These are phyloP conservation scores for Anarsia innoxiella DNA, from an alignment of 2,888 invertebrate genomes.

Conservation along the genomic window DNA sequence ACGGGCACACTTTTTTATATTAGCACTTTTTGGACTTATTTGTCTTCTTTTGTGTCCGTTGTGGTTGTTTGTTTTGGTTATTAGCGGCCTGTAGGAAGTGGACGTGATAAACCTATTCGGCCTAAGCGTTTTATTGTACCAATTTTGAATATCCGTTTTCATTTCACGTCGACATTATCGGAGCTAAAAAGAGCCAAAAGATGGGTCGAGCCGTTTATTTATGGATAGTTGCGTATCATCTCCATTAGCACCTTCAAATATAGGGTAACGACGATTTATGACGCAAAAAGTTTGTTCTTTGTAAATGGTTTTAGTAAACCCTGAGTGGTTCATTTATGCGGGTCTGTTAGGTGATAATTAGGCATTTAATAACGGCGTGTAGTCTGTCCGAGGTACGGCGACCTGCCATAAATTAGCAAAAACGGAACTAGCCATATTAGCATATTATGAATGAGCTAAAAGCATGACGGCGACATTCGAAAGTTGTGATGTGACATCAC, in stretches of 20 bases:
- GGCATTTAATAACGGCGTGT: conserved; percentile 34
- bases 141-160: conserved; percentile 65
- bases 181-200: conserved; percentile 21
- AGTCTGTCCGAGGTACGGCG: conserved; percentile 35
- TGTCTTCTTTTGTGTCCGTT: conserved; percentile 64
- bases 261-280: conserved; percentile 18
- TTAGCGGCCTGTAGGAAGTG: conserved; percentile 71
- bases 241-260: conserved; percentile 49
- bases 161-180: conserved; percentile 27
- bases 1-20: conserved; percentile 71
- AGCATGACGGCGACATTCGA: conserved; percentile 47
- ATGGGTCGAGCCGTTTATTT: conserved; percentile 33
- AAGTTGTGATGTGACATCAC: conserved; percentile 46
- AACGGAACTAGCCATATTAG: conserved; percentile 55
- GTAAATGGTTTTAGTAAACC: conserved; percentile 10
- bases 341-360: conserved; percentile 55
- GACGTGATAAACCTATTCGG: conserved; percentile 67
- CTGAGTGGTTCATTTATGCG: conserved; percentile 27
- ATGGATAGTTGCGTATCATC: conserved; percentile 33
- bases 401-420: conserved; percentile 49
- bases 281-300: conserved; percentile 16
- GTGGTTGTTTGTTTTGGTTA: conserved; percentile 72
- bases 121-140: conserved; percentile 73
- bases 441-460: conserved; percentile 60
- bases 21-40: conserved; percentile 71